phyloP scores from a whole-genome alignment of 2,797 vertebrate genomes.

The Rachycentron canadum region DNA sequence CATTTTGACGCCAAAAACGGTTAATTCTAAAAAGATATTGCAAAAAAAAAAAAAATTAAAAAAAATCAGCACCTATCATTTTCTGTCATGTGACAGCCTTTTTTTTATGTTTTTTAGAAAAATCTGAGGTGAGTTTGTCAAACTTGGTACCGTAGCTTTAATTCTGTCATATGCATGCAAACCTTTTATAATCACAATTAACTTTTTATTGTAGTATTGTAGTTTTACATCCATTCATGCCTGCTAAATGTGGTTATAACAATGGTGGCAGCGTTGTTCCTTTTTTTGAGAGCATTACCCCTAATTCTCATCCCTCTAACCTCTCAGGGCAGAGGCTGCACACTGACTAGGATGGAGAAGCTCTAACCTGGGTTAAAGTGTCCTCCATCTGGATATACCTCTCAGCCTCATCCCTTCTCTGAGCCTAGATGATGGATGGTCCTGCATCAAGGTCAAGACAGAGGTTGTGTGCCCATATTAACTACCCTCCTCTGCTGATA shows the following conservation, averaged over 20 bases:
- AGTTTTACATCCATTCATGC: too few species aligned
- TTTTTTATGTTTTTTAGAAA: too few species aligned
- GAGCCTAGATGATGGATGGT: slow-evolving; percentile 71
- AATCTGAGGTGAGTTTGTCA: background rate
- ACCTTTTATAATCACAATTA: background rate
- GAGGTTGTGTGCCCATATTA: slow-evolving; percentile 72
- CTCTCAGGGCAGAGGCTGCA: slow-evolving; percentile 34
- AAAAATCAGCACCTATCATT: too few species aligned
- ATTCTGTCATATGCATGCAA: background rate
- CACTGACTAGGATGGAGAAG: slow-evolving; percentile 49
- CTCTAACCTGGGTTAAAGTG: slow-evolving; percentile 85
- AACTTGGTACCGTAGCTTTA: background rate
- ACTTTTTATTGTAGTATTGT: too few species aligned
- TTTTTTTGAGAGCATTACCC: slow-evolving; percentile 7
- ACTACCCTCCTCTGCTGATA: slow-evolving; percentile 69
- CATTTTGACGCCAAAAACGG: background rate
- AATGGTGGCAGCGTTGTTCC: background rate
- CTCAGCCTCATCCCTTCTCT: slow-evolving; percentile 55
- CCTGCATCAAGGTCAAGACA: slow-evolving; percentile 72
- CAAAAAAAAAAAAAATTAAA: too few species aligned
- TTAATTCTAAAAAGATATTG: background rate
- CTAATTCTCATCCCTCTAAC: background rate
- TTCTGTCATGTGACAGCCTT: too few species aligned
- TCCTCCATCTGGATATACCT: slow-evolving; percentile 78
- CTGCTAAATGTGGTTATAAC: background rate